Percentiles rank a stretch among this genome's conserved stretches.
Evolutionary conservation across 2,113 vertebrate genomes (phyloP).

Genomic region (Ailuropoda melanoleuca): DNA sequence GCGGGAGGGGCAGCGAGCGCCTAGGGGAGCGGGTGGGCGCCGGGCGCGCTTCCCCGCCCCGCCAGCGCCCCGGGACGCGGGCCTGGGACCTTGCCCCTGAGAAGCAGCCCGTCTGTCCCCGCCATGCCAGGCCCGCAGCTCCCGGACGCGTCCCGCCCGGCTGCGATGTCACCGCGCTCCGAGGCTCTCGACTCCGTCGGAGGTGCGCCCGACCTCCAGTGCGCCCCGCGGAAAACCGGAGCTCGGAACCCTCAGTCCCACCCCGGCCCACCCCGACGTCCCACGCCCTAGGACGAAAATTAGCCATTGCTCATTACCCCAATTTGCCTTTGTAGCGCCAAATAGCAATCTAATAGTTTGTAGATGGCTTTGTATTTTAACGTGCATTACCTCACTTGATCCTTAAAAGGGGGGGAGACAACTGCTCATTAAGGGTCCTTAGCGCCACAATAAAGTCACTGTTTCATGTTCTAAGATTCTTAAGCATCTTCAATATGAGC

Average conservation of each 20-base stretch:
- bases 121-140: background rate
- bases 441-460: background rate
- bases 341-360: background rate
- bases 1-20: fast-evolving
- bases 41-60: background rate
- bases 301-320: background rate
- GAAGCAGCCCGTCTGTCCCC: background rate
- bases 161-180: background rate
- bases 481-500: background rate
- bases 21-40: background rate
- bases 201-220: background rate
- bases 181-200: too few relatives aligned
- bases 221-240: fast-evolving
- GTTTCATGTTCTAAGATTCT: constrained; percentile 11
- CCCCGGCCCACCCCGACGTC: too few relatives aligned
- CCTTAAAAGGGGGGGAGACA: background rate
- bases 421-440: background rate
- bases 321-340: constrained; percentile 9
- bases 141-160: fast-evolving
- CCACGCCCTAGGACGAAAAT: background rate
- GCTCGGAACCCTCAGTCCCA: too few relatives aligned
- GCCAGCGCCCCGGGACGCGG: background rate
- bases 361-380: background rate
- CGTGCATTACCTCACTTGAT: background rate
- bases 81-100: background rate